Conservation (phyloP, 2,888 invertebrate species). For the Xestia ashworthii region DNA sequence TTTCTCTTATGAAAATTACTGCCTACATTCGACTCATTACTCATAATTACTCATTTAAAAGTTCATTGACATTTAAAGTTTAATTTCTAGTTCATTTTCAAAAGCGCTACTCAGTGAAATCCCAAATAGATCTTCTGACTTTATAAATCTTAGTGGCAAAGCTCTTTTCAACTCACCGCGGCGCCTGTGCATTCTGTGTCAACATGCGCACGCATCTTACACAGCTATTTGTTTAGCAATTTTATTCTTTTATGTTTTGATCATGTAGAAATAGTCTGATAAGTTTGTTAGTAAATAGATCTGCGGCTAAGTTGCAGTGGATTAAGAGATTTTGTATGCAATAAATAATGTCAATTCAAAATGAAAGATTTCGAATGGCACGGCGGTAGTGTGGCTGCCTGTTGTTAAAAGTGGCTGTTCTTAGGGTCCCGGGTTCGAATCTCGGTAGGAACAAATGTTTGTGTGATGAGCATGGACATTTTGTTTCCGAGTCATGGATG, state of each 20-base stretch:
- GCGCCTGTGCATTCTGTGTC: conserved; percentile 63
- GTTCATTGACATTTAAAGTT: too few relatives aligned
- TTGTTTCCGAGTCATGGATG: too few relatives aligned
- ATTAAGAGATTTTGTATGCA: conserved; percentile 5
- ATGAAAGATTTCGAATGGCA: too few relatives aligned
- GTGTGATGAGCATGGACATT: too few relatives aligned
- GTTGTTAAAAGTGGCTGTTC: too few relatives aligned
- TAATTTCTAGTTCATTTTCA: too few relatives aligned
- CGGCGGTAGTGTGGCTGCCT: too few relatives aligned
- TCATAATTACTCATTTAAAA: too few relatives aligned
- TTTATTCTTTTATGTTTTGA: conserved; percentile 56
- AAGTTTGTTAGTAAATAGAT: conserved; percentile 23
- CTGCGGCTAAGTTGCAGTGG: background rate
- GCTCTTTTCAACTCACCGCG: conserved; percentile 58
- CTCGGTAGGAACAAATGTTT: too few relatives aligned
- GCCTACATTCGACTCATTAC: too few relatives aligned
- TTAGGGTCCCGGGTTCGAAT: too few relatives aligned
- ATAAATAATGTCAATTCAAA: background rate
- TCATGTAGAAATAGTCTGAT: conserved; percentile 51
- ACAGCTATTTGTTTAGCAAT: conserved; percentile 66
- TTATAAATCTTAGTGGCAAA: background rate
- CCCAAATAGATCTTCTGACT: conserved; percentile 7
- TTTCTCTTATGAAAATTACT: too few relatives aligned
- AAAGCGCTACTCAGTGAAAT: background rate
- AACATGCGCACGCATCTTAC: conserved; percentile 62